These are phyloP conservation scores for Heliothis subflexa DNA, from an alignment of 1,140 invertebrate genomes.

Conservation along the genomic window DNA sequence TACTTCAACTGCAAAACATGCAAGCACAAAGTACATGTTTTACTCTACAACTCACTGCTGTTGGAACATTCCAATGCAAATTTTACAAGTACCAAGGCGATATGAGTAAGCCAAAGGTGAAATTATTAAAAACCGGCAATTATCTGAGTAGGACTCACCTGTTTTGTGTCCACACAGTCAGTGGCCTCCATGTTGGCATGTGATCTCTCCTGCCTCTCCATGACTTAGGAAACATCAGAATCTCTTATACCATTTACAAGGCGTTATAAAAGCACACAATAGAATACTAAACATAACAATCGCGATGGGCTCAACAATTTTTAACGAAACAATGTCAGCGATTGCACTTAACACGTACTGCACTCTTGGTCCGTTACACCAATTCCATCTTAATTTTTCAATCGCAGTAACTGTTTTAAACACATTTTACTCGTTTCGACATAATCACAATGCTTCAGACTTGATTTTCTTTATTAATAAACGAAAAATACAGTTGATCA, in stretches of 20 bases:
- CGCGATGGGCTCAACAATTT: constrained; percentile 78
- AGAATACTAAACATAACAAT: constrained; percentile 82
- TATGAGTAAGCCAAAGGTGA: constrained; percentile 59
- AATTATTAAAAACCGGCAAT: constrained; percentile 78
- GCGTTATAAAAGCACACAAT: constrained; percentile 72
- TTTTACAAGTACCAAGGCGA: constrained; percentile 51
- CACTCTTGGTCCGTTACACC: constrained; percentile 62
- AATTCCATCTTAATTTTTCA: constrained; percentile 56
- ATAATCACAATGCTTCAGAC: constrained; percentile 64
- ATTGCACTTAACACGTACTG: constrained; percentile 77
- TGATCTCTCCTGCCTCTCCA: constrained; percentile 82
- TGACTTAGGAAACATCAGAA: constrained; percentile 84
- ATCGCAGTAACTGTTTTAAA: constrained; percentile 59
- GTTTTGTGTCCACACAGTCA: constrained; percentile 82
- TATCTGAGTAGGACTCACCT: constrained; percentile 73
- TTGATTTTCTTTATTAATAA: constrained; percentile 63
- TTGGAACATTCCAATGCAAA: constrained; percentile 48
- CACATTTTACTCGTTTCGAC: constrained; percentile 64
- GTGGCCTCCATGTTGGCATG: constrained; percentile 84
- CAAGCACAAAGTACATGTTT: constrained; percentile 26
- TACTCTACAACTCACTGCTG: neutral
- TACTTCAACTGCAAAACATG: constrained; percentile 18
- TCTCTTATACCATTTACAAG: constrained; percentile 74
- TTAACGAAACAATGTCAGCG: constrained; percentile 84
- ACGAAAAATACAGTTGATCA: constrained; percentile 81